These are phyloP conservation scores for Anolis carolinensis DNA, from an alignment of 2,113 vertebrate genomes.

Conservation along the genomic window DNA sequence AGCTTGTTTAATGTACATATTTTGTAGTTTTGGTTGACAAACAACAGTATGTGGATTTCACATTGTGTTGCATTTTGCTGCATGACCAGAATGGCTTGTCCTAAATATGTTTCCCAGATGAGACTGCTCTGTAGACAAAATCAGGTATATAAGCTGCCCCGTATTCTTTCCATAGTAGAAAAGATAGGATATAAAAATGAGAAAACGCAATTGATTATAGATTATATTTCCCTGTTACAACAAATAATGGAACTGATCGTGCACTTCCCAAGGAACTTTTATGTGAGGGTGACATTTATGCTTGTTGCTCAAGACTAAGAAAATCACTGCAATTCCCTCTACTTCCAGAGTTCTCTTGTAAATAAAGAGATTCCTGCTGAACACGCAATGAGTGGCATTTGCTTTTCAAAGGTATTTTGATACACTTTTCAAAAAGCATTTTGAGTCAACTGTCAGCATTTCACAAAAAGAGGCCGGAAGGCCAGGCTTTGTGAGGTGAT, in stretches of 20 bases:
- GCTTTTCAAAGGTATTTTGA: conserved; percentile 6
- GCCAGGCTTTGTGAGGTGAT: not conserved
- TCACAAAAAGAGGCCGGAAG: conserved; percentile 9
- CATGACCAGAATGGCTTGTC: too few species aligned
- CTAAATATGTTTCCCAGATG: not conserved
- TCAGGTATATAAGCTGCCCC: not conserved
- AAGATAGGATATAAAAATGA: not conserved
- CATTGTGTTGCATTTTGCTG: too few species aligned
- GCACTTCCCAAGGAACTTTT: not conserved
- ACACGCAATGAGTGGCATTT: conserved; percentile 11
- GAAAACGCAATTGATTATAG: not conserved
- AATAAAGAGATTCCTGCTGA: not conserved
- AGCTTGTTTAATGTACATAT: too few species aligned
- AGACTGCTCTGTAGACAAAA: not conserved
- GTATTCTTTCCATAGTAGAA: not conserved
- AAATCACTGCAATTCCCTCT: not conserved
- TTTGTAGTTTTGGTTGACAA: too few species aligned
- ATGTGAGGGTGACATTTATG: not conserved
- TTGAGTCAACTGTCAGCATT: not conserved
- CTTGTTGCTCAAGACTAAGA: not conserved
- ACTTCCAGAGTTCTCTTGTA: not conserved
- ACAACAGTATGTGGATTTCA: too few species aligned
- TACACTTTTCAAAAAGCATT: not conserved
- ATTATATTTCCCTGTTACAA: not conserved
- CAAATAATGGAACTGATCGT: not conserved